Evolutionary conservation across 2,888 invertebrate genomes (phyloP).

Genomic region (Ormia ochracea): DNA sequence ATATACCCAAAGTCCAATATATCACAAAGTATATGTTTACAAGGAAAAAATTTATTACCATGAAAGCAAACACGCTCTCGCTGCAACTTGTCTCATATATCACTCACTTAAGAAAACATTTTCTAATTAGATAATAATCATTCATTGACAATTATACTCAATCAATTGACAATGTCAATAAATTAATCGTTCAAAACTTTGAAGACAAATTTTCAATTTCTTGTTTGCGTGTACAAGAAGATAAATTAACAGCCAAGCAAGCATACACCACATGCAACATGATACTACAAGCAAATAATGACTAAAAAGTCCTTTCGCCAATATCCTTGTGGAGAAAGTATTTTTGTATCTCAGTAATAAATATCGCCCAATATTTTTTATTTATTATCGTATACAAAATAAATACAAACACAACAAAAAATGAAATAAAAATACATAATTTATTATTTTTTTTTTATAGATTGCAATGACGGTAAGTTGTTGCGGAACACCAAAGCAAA

Average conservation of each 20-base stretch:
- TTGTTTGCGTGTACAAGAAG: slow-evolving; percentile 41
- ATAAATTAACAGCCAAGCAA: slow-evolving; percentile 27
- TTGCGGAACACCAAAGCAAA: slow-evolving; percentile 47
- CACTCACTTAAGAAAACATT: slow-evolving; percentile 30
- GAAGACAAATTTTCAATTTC: slow-evolving; percentile 3
- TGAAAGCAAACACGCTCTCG: background rate
- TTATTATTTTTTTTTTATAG: slow-evolving; percentile 59
- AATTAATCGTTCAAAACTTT: slow-evolving; percentile 50
- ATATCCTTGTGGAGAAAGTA: background rate
- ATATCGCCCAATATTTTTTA: slow-evolving; percentile 27
- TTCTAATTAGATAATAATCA: slow-evolving; percentile 60
- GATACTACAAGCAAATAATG: slow-evolving; percentile 27
- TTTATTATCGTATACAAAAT: background rate
- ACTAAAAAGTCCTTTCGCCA: slow-evolving; percentile 15
- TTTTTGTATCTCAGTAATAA: slow-evolving; percentile 16
- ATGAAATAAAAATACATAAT: slow-evolving; percentile 54
- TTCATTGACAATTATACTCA: slow-evolving; percentile 58
- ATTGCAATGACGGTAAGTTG: slow-evolving; percentile 48
- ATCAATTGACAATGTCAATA: slow-evolving; percentile 60
- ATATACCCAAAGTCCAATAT: background rate
- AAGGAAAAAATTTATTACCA: slow-evolving; percentile 23
- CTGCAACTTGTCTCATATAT: slow-evolving; percentile 41
- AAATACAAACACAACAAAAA: background rate
- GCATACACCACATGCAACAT: slow-evolving; percentile 57
- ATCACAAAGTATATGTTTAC: background rate